Percentiles rank a stretch among this genome's conserved stretches.
These are phyloP conservation scores for Hippocampus guttulatus DNA, from an alignment of 2,113 vertebrate species.

Conservation along the genomic window DNA sequence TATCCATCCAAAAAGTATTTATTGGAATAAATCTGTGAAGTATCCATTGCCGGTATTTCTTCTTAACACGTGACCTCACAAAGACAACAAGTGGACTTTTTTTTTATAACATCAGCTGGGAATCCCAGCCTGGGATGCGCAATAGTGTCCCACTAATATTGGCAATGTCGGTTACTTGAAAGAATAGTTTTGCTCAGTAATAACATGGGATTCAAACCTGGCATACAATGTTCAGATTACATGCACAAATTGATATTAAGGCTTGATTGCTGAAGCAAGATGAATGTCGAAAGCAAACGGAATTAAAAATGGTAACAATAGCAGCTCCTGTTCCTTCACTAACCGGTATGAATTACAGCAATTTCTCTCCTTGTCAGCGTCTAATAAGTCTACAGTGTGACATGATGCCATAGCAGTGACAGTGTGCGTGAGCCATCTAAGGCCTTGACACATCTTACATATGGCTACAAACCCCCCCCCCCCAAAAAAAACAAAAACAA, in stretches of 20 bases:
- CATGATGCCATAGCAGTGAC: neutral
- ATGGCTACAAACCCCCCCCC: conserved; percentile 25
- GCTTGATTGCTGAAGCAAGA: conserved; percentile 47
- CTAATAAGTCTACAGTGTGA: conserved; percentile 24
- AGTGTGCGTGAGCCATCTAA: neutral
- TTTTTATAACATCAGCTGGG: conserved; percentile 41
- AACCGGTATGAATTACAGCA: neutral
- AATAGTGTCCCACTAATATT: conserved; percentile 32
- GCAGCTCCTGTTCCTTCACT: conserved; percentile 19
- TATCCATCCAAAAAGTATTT: neutral
- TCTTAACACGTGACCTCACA: conserved; percentile 10
- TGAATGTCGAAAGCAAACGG: conserved; percentile 23
- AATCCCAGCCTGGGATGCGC: conserved; percentile 36
- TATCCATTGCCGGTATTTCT: neutral
- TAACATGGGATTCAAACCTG: neutral
- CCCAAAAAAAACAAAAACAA: neutral
- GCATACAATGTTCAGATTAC: conserved; percentile 2
- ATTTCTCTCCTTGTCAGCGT: conserved; percentile 8
- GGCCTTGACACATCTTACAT: conserved; percentile 10
- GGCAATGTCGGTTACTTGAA: conserved; percentile 24
- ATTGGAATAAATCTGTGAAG: conserved; percentile 14
- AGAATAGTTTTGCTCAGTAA: conserved; percentile 19
- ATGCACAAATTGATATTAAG: conserved; percentile 29
- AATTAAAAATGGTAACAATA: conserved; percentile 6
- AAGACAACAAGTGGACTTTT: conserved; percentile 38